Percentiles rank a stretch among this genome's conserved stretches.
phyloP scores from a whole-genome alignment of 1,140 invertebrate genomes.

The Harpegnathos saltator region DNA sequence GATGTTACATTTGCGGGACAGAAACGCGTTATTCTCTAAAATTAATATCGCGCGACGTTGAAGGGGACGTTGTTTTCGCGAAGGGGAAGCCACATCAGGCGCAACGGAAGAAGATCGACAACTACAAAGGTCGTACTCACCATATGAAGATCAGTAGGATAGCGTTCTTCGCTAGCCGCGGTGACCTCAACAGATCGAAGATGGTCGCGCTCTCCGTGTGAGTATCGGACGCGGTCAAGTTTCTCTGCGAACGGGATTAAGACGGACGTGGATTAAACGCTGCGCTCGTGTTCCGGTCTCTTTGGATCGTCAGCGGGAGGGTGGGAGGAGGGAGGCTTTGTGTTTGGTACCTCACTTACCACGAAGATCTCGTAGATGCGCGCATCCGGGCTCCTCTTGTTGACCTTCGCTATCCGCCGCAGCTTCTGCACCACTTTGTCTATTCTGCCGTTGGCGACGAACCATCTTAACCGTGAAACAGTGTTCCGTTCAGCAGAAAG shows the following conservation, averaged over 20 bases:
- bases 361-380: slow-evolving; percentile 77
- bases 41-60: background rate
- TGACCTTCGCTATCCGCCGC: slow-evolving; percentile 80
- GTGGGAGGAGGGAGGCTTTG: no score
- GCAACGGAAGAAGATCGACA: background rate
- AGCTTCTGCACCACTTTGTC: slow-evolving; percentile 82
- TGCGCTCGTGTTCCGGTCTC: background rate
- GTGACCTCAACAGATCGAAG: slow-evolving; percentile 87
- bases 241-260: slow-evolving; percentile 73
- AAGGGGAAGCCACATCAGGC: no score
- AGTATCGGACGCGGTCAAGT: slow-evolving; percentile 71
- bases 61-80: background rate
- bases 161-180: slow-evolving; percentile 86
- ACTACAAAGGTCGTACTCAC: slow-evolving; percentile 70
- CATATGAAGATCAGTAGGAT: slow-evolving; percentile 87
- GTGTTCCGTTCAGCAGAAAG: slow-evolving; percentile 18
- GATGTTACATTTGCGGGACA: background rate
- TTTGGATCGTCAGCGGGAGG: no score
- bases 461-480: slow-evolving; percentile 78
- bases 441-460: slow-evolving; percentile 79
- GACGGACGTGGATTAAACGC: background rate
- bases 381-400: slow-evolving; percentile 77
- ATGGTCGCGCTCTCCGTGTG: slow-evolving; percentile 84
- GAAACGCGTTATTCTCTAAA: background rate
- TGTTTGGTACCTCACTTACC: slow-evolving; percentile 72